phyloP scores from a whole-genome alignment of 2,113 vertebrate genomes.

The Bothrops jararaca region DNA sequence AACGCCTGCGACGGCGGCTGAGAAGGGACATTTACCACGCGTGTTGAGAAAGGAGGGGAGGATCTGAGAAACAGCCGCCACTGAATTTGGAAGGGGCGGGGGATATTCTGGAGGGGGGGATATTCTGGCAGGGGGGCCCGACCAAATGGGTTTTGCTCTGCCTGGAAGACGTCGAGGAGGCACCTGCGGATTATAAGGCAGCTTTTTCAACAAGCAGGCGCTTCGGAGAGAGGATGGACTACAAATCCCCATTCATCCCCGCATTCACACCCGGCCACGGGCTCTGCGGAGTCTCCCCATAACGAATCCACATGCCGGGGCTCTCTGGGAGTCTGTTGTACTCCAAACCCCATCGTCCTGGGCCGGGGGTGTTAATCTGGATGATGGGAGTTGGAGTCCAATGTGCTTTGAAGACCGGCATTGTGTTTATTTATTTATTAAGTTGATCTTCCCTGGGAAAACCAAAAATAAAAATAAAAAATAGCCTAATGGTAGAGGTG shows the following conservation, averaged over 20 bases:
- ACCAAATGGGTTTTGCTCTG: not conserved
- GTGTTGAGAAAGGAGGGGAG: not conserved
- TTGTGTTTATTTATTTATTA: not conserved
- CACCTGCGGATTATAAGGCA: not conserved
- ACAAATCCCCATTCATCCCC: not conserved
- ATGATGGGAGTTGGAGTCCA: not conserved
- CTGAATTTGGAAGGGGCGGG: not conserved
- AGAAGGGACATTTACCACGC: not conserved
- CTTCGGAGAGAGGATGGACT: not conserved
- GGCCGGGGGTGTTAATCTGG: not conserved
- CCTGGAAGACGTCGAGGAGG: not conserved
- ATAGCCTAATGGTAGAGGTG: not conserved
- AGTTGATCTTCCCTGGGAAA: not conserved
- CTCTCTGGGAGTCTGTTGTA: not conserved
- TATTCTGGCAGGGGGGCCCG: not conserved
- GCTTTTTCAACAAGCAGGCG: not conserved
- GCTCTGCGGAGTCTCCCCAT: not conserved
- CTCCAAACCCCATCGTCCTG: not conserved
- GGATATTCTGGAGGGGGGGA: not conserved
- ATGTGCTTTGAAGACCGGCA: not conserved
- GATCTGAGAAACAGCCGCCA: rapidly evolving
- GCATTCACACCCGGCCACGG: no score
- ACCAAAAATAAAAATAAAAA: not conserved
- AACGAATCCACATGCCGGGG: not conserved
- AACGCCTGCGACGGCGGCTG: not conserved